These are phyloP conservation scores for Drosophila merina DNA, from an alignment of 2,888 invertebrate genomes.

Conservation along the genomic window DNA sequence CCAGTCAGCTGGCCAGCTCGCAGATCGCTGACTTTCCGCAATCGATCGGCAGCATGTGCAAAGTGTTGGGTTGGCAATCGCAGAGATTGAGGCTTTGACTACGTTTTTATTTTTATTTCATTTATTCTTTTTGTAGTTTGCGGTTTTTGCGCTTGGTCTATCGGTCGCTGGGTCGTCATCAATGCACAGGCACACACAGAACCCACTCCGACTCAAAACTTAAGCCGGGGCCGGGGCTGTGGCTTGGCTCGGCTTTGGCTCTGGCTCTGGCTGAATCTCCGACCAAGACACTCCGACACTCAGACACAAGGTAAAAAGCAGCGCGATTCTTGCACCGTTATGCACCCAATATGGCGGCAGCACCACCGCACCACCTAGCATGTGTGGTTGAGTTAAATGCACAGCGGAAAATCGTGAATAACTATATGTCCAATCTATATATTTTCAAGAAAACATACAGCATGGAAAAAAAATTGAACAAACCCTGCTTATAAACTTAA, in stretches of 20 bases:
- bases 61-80: conserved; percentile 43
- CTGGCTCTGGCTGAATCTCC: conserved; percentile 20
- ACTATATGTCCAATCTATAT: too few relatives aligned
- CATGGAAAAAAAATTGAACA: too few relatives aligned
- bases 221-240: not conserved
- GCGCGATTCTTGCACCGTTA: conserved; percentile 80
- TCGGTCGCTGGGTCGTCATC: conserved; percentile 79
- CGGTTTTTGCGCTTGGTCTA: conserved; percentile 74
- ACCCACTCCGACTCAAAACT: conserved; percentile 1
- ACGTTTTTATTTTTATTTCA: conserved; percentile 30
- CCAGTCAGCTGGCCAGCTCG: conserved; percentile 31
- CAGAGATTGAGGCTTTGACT: conserved; percentile 22
- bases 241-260: conserved; percentile 5
- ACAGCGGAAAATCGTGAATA: not conserved
- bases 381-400: not conserved
- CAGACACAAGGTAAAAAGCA: conserved; percentile 52
- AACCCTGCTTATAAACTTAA: too few relatives aligned
- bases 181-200: conserved; percentile 59
- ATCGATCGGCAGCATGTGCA: conserved; percentile 45
- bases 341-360: conserved; percentile 78
- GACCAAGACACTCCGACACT: conserved; percentile 22
- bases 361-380: conserved; percentile 15
- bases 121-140: conserved; percentile 43
- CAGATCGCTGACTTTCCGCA: conserved; percentile 31
- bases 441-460: too few relatives aligned